Percentiles rank a stretch among this genome's conserved stretches.
Conservation (phyloP, 2,113 vertebrate genomes). For the Nesoenas mayeri region DNA sequence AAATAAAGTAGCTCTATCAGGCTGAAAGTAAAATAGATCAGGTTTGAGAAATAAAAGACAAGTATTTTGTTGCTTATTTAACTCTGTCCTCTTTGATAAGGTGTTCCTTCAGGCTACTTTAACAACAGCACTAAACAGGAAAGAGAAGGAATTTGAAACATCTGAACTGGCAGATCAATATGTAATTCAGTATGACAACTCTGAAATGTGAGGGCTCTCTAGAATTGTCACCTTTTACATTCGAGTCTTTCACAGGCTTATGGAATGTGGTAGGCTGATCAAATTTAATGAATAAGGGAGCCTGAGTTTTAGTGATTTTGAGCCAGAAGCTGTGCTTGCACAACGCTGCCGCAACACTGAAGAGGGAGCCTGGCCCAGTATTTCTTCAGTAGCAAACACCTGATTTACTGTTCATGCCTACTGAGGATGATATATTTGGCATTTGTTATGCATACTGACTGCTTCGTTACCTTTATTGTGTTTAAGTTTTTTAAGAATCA, state of each 20-base stretch:
- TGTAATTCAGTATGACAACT: not conserved
- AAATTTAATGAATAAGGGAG: not conserved
- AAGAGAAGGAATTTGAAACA: not conserved
- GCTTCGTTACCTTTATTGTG: not conserved
- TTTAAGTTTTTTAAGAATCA: not conserved
- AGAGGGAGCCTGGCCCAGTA: rapidly evolving
- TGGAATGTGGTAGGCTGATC: not conserved
- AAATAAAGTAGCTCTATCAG: not conserved
- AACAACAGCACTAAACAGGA: not conserved
- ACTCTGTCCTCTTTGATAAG: not conserved
- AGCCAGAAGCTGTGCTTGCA: not conserved
- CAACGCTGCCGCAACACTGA: not conserved
- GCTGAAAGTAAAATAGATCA: not conserved
- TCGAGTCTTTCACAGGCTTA: not conserved
- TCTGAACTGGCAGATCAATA: not conserved
- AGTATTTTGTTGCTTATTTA: not conserved
- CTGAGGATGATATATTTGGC: not conserved
- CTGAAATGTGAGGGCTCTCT: not conserved
- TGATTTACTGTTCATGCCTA: not conserved
- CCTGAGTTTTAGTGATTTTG: not conserved
- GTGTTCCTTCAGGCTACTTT: not conserved
- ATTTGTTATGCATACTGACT: not conserved
- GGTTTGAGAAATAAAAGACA: not conserved
- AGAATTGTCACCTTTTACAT: not conserved
- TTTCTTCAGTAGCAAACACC: not conserved